These are phyloP conservation scores for Temnothorax ravouxi DNA, from an alignment of 2,888 invertebrate genomes.

Conservation along the genomic window DNA sequence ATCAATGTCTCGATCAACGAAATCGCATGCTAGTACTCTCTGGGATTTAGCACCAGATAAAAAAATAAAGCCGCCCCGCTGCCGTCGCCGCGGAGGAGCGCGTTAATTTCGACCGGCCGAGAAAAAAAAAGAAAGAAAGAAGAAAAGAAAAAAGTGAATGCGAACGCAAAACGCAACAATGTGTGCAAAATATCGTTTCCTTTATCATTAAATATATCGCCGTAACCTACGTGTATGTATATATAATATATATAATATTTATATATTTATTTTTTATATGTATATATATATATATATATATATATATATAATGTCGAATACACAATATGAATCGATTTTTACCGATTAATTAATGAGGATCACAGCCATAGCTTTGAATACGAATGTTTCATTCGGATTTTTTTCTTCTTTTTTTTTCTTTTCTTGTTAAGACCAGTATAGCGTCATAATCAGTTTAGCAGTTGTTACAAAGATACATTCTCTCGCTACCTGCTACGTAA, in stretches of 20 bases:
- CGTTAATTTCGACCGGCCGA: constrained; percentile 39
- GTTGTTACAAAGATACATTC: constrained; percentile 81
- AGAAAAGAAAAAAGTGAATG: neutral
- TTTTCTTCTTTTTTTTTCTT: neutral
- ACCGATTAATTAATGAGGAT: constrained; percentile 84
- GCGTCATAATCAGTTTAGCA: constrained; percentile 78
- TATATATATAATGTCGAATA: constrained; percentile 79
- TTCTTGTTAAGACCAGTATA: constrained; percentile 80
- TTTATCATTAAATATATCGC: constrained; percentile 65
- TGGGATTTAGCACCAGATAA: constrained; percentile 57
- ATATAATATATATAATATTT: constrained; percentile 54
- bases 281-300: constrained; percentile 74
- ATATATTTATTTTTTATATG: constrained; percentile 51
- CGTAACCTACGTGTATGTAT: constrained; percentile 58
- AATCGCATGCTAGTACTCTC: constrained; percentile 51
- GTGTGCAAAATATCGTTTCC: constrained; percentile 78
- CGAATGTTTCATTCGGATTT: constrained; percentile 84
- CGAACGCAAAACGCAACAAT: constrained; percentile 68
- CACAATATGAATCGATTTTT: constrained; percentile 81
- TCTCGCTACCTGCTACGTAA: constrained; percentile 71
- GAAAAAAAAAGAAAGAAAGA: constrained; percentile 4
- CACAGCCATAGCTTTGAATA: constrained; percentile 87
- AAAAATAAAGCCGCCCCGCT: constrained; percentile 47
- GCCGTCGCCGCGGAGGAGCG: constrained; percentile 20
- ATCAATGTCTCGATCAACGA: constrained; percentile 54